Conservation (phyloP, 2,113 vertebrate species). For the Gavialis gangeticus region DNA sequence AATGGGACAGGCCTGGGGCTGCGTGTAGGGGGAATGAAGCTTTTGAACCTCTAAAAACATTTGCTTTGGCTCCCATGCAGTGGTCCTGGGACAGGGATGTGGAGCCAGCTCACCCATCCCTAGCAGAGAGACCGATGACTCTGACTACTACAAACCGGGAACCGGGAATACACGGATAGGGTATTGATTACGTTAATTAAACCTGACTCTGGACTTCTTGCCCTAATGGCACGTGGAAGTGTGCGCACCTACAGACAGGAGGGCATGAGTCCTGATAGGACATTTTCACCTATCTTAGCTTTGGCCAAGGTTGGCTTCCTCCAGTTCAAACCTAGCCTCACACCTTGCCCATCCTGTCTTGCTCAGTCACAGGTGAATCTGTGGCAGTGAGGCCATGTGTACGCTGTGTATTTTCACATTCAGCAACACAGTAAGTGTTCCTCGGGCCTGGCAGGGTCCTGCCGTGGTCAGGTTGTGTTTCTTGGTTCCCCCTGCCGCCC, state of each 20-base stretch:
- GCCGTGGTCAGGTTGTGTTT: neutral
- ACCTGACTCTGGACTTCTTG: no score
- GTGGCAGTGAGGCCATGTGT: neutral
- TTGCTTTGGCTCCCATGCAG: neutral
- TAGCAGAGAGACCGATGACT: neutral
- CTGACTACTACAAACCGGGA: neutral
- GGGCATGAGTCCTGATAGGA: no score
- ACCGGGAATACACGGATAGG: neutral
- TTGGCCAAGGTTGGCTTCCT: no score
- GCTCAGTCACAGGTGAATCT: neutral
- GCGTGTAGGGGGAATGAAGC: neutral
- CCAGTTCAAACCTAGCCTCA: neutral
- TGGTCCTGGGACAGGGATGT: neutral
- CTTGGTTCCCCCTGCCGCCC: neutral
- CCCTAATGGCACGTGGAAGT: no score
- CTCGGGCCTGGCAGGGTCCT: neutral
- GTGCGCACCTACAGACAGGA: no score
- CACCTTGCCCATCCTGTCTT: neutral
- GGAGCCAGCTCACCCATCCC: neutral
- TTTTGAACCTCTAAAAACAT: neutral
- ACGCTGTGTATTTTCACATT: neutral
- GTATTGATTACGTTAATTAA: neutral
- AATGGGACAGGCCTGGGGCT: neutral
- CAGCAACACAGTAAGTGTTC: neutral
- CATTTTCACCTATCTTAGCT: no score